These are phyloP conservation scores for Pollachius pollachius DNA, from an alignment of 2,113 vertebrate genomes.

Conservation along the genomic window DNA sequence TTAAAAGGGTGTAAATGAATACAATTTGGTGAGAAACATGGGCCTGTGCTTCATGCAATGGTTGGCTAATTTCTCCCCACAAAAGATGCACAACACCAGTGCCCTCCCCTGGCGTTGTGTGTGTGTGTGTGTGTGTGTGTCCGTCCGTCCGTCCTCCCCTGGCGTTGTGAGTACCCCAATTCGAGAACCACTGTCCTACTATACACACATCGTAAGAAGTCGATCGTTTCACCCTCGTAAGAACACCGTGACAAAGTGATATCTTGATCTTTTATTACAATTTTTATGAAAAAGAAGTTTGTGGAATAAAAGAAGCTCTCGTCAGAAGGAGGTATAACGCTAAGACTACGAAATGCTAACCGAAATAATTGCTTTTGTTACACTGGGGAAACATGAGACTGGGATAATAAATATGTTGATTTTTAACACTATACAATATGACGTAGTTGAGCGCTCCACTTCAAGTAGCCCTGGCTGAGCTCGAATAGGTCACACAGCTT, in stretches of 20 bases:
- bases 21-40: no score
- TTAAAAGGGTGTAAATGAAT: no score
- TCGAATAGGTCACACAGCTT: conserved; percentile 13
- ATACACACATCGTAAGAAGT: conserved; percentile 22
- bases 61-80: no score
- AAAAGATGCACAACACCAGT: no score
- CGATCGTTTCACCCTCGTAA: background rate
- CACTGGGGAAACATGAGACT: conserved; percentile 32
- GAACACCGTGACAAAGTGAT: background rate
- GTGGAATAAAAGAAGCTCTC: conserved; percentile 53
- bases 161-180: conserved; percentile 47
- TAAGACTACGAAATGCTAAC: conserved; percentile 21
- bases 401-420: conserved; percentile 63
- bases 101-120: background rate
- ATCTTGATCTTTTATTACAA: conserved; percentile 37
- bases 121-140: background rate
- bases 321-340: conserved; percentile 4
- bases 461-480: background rate
- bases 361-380: conserved; percentile 23
- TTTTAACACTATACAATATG: conserved; percentile 55
- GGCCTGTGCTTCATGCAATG: no score
- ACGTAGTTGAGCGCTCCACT: conserved; percentile 17
- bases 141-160: no score
- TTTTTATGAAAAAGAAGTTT: conserved; percentile 65
- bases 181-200: conserved; percentile 52